phyloP scores from a whole-genome alignment of 2,888 invertebrate genomes.

The Folsomia candida region DNA sequence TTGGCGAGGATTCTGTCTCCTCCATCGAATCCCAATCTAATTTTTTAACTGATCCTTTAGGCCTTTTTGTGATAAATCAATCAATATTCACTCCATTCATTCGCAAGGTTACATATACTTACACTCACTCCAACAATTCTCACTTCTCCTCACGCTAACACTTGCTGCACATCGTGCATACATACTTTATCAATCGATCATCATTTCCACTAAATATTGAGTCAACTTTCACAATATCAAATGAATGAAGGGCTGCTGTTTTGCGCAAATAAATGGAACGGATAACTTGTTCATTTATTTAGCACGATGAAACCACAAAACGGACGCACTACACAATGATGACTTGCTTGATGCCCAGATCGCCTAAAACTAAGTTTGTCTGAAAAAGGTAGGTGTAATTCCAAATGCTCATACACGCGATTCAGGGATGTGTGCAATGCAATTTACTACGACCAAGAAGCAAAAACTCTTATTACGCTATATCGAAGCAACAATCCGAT shows the following conservation, averaged over 20 bases:
- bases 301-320: background rate
- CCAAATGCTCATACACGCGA: no score
- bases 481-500: no score
- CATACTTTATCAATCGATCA: no score
- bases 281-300: background rate
- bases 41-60: slow-evolving; percentile 8
- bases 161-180: no score
- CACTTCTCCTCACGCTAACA: no score
- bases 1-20: slow-evolving; percentile 11
- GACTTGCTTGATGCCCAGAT: background rate
- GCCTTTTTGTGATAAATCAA: background rate
- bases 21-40: slow-evolving; percentile 1
- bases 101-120: no score
- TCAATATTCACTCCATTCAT: background rate
- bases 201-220: no score
- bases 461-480: no score
- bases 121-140: no score
- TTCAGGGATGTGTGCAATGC: background rate
- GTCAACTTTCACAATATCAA: background rate
- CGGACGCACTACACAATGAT: no score
- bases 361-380: slow-evolving; percentile 15
- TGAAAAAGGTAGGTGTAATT: slow-evolving; percentile 11
- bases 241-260: no score
- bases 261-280: background rate
- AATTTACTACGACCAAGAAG: background rate